A percentile compares a stretch with the other conserved stretches of the same genome.
phyloP scores from a whole-genome alignment of 2,888 invertebrate genomes.

The Odontothrips loti region DNA sequence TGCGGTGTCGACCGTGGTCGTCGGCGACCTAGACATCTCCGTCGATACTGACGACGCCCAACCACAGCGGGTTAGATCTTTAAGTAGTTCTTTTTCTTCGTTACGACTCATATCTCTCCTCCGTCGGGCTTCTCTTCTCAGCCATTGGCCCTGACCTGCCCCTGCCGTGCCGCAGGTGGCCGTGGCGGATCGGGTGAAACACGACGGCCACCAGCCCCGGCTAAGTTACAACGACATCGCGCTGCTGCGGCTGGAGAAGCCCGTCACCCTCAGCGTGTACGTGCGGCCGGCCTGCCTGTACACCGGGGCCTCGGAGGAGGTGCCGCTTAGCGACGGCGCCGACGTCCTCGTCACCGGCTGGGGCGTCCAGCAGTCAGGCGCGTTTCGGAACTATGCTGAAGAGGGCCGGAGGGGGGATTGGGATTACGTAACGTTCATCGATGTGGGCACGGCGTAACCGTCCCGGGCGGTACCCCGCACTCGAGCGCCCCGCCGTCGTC shows the following conservation, averaged over 20 bases:
- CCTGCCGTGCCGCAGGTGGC: neutral
- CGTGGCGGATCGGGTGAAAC: neutral
- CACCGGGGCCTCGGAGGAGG: neutral
- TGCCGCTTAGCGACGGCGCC: neutral
- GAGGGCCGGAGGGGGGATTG: neutral
- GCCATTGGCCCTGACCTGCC: no score
- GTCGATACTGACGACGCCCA: neutral
- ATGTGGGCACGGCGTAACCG: no score
- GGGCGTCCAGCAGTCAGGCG: neutral
- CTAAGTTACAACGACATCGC: neutral
- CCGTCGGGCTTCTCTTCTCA: no score
- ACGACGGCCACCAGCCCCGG: neutral
- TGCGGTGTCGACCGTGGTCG: neutral
- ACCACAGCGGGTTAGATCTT: neutral
- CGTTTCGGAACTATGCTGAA: neutral
- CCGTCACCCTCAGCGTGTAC: constrained; percentile 3
- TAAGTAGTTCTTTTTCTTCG: no score
- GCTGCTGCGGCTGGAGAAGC: neutral
- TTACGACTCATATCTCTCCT: no score
- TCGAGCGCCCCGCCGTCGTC: no score
- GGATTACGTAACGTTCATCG: neutral
- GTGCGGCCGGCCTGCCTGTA: constrained; percentile 9
- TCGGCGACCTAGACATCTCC: neutral
- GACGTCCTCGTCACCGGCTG: constrained; percentile 1
- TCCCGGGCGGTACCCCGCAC: neutral